phyloP scores from a whole-genome alignment of 2,113 vertebrate genomes.

The Eolophus roseicapilla region DNA sequence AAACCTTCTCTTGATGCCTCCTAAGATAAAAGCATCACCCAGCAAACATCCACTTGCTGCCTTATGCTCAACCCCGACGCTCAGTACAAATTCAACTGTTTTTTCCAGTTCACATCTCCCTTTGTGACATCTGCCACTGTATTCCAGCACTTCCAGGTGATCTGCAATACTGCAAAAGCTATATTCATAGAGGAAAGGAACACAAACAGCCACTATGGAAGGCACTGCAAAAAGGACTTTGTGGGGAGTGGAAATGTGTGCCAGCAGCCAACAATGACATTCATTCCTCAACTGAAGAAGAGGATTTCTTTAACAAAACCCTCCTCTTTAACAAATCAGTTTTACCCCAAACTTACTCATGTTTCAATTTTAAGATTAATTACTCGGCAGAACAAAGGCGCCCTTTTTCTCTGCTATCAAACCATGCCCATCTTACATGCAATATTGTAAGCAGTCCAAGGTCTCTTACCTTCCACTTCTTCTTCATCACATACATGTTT shows the following conservation, averaged over 20 bases:
- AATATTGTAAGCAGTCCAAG: neutral
- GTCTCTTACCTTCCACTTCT: conserved; percentile 93
- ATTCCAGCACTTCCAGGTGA: neutral
- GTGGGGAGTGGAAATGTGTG: accelerated
- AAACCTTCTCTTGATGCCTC: neutral
- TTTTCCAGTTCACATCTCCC: neutral
- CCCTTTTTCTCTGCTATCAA: neutral
- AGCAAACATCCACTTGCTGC: neutral
- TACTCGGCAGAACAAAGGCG: neutral
- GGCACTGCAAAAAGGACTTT: neutral
- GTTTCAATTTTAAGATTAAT: neutral
- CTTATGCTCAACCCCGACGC: accelerated
- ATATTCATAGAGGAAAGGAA: neutral
- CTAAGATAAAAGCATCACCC: neutral
- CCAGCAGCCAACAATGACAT: accelerated
- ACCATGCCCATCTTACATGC: no score
- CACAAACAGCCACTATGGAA: neutral
- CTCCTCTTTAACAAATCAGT: neutral
- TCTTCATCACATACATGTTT: conserved; percentile 95
- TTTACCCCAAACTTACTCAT: neutral
- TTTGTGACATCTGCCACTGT: neutral
- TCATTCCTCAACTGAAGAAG: neutral
- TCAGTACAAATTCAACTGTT: neutral
- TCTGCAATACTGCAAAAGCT: neutral
- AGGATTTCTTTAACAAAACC: neutral